Evolutionary conservation across 2,797 vertebrate genomes (phyloP), one percentile per base, ranked within the genome.

Genomic region (Sparidentex hasta): DNA sequence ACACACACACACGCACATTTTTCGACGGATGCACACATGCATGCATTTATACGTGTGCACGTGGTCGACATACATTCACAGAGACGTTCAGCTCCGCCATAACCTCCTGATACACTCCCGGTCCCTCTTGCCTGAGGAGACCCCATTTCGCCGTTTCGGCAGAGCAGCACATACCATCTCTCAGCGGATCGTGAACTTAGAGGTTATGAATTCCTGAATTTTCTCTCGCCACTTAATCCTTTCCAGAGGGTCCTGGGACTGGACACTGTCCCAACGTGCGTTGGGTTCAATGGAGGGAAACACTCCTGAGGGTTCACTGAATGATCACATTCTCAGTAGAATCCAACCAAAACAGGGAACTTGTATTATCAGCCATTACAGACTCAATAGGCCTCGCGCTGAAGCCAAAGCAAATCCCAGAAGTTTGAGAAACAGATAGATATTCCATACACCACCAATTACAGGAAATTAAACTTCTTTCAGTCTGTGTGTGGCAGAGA

Each of bases 121-220:
- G 62, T 71, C 56, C 57, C n/a, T 50, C 38, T 52, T 76, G 57
- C 73, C 77, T 46, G 52, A 80, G 62, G 71, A 80, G 51, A 80
- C 66, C 52, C 29, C 16, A 18, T 76, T 83, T 79, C 33, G 64
- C 50, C 65, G 59, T 78, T 81, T 84, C 74, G n/a, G 2, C 55
- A 74, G 66, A 74, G 20, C 50, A 1, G 3, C 51, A 25, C 76
- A 78, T 48, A 70, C 68, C 50, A 70, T 27, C 69, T 66, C 71
- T 63, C 14, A n/a, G 51, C 33, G 78, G 66, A 78, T 86, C 50
- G 29, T 71, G 25, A 82, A 74, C 70, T 63, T 50, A 63, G 58
- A 44, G 18, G 21, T 78, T 81, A 67, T 77, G 58, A 76, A 86
- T 84, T 81, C 74, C 50, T 65, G 50, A 57, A 63, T 82, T 83